Percentiles rank a stretch among this genome's conserved stretches.
Conservation (phyloP, 2,888 invertebrate species). For the Erebia palarica region DNA sequence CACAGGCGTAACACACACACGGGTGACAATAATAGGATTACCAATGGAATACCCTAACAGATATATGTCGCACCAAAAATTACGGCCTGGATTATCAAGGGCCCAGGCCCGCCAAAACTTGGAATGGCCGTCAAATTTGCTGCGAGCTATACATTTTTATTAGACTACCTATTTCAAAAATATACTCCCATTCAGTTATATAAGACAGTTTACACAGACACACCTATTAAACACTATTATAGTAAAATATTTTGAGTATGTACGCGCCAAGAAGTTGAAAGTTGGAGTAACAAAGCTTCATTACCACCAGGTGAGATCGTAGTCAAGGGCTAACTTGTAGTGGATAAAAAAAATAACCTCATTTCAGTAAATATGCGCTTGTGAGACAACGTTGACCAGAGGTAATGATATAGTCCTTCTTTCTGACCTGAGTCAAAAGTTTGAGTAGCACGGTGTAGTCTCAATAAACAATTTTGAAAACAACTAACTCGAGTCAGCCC, state of each 20-base stretch:
- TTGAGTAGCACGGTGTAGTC: too few relatives aligned
- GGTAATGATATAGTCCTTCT: too few relatives aligned
- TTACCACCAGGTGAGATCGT: too few relatives aligned
- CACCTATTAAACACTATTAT: constrained; percentile 50
- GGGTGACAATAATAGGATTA: constrained; percentile 37
- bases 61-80: constrained; percentile 45
- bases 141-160: constrained; percentile 41
- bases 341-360: too few relatives aligned
- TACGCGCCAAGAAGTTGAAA: not conserved
- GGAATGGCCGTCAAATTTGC: constrained; percentile 7
- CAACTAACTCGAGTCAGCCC: too few relatives aligned
- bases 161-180: constrained; percentile 63
- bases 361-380: too few relatives aligned
- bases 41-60: constrained; percentile 48
- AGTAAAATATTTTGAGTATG: constrained; percentile 45
- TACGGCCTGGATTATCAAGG: not conserved
- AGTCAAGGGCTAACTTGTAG: too few relatives aligned
- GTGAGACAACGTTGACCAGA: too few relatives aligned
- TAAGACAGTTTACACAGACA: constrained; percentile 50
- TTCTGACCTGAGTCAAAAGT: too few relatives aligned
- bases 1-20: constrained; percentile 28
- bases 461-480: too few relatives aligned
- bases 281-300: too few relatives aligned
- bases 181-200: constrained; percentile 61
- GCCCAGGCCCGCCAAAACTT: not conserved